Conservation (phyloP, 2,797 vertebrate species). For the Galaxias olidus region DNA sequence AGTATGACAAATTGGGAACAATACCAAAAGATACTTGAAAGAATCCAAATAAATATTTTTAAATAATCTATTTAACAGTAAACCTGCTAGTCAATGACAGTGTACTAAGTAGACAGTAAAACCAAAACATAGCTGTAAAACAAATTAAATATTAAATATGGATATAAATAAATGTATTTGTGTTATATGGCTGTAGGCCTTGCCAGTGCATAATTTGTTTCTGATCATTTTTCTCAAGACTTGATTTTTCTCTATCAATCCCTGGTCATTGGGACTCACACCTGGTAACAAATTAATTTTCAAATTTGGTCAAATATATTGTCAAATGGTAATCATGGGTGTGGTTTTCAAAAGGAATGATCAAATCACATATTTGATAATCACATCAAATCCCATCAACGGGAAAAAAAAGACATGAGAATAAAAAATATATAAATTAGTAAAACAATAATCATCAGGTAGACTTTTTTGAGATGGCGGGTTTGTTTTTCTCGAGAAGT, state of each 20-base stretch:
- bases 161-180: constrained; percentile 79
- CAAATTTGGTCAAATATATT: constrained; percentile 30
- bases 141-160: constrained; percentile 87
- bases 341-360: neutral
- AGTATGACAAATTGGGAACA: constrained; percentile 61
- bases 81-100: constrained; percentile 64
- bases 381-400: constrained; percentile 37
- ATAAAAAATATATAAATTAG: constrained; percentile 45
- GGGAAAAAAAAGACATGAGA: constrained; percentile 60
- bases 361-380: too few relatives aligned
- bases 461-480: constrained; percentile 62
- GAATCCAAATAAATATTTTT: constrained; percentile 79
- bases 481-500: constrained; percentile 44
- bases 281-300: constrained; percentile 24
- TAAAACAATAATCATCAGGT: constrained; percentile 53
- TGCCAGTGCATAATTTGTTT: constrained; percentile 45
- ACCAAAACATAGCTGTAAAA: constrained; percentile 67
- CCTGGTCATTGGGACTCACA: constrained; percentile 5
- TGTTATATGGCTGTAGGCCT: constrained; percentile 51
- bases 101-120: constrained; percentile 58
- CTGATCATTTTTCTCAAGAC: constrained; percentile 22
- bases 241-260: constrained; percentile 22
- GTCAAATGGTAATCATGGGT: constrained; percentile 29
- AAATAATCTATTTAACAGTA: constrained; percentile 66
- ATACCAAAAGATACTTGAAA: constrained; percentile 68